A percentile compares a stretch with the other conserved stretches of the same genome.
These are phyloP conservation scores for Mystacides longicornis DNA, from an alignment of 2,888 invertebrate species.

Conservation along the genomic window DNA sequence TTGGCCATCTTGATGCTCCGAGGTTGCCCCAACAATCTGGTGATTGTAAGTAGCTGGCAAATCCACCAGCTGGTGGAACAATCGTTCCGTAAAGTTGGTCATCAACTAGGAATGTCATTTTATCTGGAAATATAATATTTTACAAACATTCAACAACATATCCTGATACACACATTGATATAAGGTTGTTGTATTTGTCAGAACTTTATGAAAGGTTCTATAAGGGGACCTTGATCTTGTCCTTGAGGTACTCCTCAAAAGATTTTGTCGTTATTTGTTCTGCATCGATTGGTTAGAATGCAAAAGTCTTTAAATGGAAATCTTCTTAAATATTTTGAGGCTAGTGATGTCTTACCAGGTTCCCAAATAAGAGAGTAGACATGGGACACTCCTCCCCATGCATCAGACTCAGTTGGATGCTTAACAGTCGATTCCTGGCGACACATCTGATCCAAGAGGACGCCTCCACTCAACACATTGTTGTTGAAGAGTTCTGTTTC, in stretches of 20 bases:
- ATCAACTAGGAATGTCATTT: conserved; percentile 46
- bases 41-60: conserved; percentile 30
- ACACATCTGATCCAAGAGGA: conserved; percentile 36
- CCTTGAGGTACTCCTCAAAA: too few relatives aligned
- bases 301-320: background rate
- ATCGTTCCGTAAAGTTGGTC: conserved; percentile 43
- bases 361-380: conserved; percentile 59
- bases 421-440: conserved; percentile 32
- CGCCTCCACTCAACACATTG: conserved; percentile 46
- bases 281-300: too few relatives aligned
- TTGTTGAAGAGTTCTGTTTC: conserved; percentile 37
- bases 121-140: conserved; percentile 36
- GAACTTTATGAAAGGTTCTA: too few relatives aligned
- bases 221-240: too few relatives aligned
- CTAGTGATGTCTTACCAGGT: conserved; percentile 50
- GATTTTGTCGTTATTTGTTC: too few relatives aligned
- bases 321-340: background rate
- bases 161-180: too few relatives aligned
- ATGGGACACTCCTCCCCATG: conserved; percentile 56
- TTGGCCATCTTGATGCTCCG: conserved; percentile 38
- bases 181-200: too few relatives aligned
- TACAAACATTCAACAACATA: too few relatives aligned
- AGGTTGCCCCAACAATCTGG: conserved; percentile 28
- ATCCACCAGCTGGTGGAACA: conserved; percentile 43
- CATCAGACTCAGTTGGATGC: conserved; percentile 25